phyloP scores from a whole-genome alignment of 2,113 vertebrate genomes.

The Percina caprodes region DNA sequence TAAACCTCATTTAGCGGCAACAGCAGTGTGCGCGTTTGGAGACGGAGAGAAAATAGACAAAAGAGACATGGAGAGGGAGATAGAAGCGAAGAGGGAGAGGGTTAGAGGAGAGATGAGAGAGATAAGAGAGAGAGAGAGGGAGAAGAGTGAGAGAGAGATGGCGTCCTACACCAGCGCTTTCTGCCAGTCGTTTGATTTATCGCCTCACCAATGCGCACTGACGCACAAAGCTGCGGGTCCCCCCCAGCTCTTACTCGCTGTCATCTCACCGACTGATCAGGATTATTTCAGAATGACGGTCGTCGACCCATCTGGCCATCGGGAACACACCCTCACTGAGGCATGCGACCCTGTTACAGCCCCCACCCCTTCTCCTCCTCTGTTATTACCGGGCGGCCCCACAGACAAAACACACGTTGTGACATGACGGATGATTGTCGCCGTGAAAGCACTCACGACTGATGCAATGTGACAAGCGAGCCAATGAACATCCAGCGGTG shows the following conservation, averaged over 20 bases:
- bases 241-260: slow-evolving; percentile 60
- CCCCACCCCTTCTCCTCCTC: background rate
- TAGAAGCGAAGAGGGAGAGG: background rate
- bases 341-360: slow-evolving; percentile 14
- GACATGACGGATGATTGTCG: slow-evolving; percentile 28
- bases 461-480: slow-evolving; percentile 49
- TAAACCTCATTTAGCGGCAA: slow-evolving; percentile 26
- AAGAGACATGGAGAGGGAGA: slow-evolving; percentile 8
- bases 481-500: slow-evolving; percentile 24
- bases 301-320: slow-evolving; percentile 46
- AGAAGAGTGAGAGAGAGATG: slow-evolving; percentile 29
- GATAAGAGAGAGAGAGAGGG: background rate
- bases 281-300: slow-evolving; percentile 48
- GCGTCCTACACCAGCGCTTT: slow-evolving; percentile 59
- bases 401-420: slow-evolving; percentile 37
- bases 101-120: background rate
- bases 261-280: slow-evolving; percentile 67
- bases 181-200: slow-evolving; percentile 75
- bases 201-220: slow-evolving; percentile 76
- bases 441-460: slow-evolving; percentile 29
- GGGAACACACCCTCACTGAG: slow-evolving; percentile 46
- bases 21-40: slow-evolving; percentile 31
- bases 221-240: slow-evolving; percentile 73
- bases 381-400: slow-evolving; percentile 12
- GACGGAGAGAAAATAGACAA: background rate